Evolutionary conservation across 1,140 invertebrate genomes (phyloP).

Genomic region (Hylyphantes graminicola): DNA sequence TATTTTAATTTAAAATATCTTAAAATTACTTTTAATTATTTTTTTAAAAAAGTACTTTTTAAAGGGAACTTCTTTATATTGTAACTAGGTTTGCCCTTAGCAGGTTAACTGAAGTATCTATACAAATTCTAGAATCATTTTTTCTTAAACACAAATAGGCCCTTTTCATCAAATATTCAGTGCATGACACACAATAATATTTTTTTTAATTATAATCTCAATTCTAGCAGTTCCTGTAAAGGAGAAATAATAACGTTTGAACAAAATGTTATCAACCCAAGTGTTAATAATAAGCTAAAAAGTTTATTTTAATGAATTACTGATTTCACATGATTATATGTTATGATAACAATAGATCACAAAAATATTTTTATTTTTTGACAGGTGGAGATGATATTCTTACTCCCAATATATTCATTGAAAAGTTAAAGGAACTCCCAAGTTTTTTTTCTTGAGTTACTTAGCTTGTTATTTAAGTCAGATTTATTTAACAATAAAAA

Average conservation of each 20-base stretch:
- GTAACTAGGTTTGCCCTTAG: no score
- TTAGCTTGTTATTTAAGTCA: no score
- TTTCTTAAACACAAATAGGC: no score
- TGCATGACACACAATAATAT: not conserved
- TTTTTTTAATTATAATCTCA: not conserved
- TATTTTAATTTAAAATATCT: not conserved
- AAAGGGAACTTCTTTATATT: no score
- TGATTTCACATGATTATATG: not conserved
- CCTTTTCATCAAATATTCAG: not conserved
- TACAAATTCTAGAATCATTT: no score
- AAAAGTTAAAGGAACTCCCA: conserved; percentile 11
- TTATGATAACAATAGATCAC: not conserved
- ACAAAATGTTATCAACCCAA: not conserved
- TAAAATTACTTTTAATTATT: no score
- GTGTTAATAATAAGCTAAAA: not conserved
- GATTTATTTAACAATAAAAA: no score
- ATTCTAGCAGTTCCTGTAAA: not conserved
- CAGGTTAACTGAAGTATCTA: no score
- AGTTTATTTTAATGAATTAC: not conserved
- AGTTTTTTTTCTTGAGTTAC: not conserved
- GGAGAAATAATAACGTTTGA: not conserved
- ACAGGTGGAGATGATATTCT: conserved; percentile 35
- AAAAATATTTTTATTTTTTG: conserved; percentile 4
- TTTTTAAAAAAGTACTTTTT: no score
- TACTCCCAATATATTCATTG: conserved; percentile 29